Evolutionary conservation across 2,797 vertebrate genomes (phyloP).

Genomic region (Eospalax fontanierii): DNA sequence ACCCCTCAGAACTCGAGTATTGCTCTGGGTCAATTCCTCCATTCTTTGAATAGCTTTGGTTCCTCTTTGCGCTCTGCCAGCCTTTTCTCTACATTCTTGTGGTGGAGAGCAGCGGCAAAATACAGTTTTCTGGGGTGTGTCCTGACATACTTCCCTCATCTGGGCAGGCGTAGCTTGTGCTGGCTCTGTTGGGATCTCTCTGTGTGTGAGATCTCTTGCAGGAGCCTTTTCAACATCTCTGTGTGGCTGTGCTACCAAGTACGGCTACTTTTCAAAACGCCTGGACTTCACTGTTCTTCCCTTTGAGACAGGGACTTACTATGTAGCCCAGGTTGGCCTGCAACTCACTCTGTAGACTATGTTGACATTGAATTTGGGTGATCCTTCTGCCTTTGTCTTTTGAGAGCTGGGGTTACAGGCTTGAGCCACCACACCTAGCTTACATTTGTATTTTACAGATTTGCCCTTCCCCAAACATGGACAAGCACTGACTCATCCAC

Average conservation of each 20-base stretch:
- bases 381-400: neutral
- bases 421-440: neutral
- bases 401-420: neutral
- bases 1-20: neutral
- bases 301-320: neutral
- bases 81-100: conserved; percentile 74
- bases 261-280: neutral
- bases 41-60: conserved; percentile 83
- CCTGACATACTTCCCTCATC: conserved; percentile 73
- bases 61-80: conserved; percentile 80
- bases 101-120: conserved; percentile 68
- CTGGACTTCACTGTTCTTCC: too few relatives aligned
- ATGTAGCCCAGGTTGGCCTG: neutral
- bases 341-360: neutral
- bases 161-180: neutral
- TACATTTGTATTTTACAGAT: too few relatives aligned
- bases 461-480: neutral
- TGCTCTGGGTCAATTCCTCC: conserved; percentile 73
- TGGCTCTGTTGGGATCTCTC: conserved; percentile 34
- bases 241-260: neutral
- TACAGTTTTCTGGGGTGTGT: conserved; percentile 74
- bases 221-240: neutral
- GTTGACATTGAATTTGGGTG: neutral
- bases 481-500: neutral
- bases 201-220: neutral